Evolutionary conservation across 2,797 vertebrate species (phyloP).

Genomic region (Columba guinea): DNA sequence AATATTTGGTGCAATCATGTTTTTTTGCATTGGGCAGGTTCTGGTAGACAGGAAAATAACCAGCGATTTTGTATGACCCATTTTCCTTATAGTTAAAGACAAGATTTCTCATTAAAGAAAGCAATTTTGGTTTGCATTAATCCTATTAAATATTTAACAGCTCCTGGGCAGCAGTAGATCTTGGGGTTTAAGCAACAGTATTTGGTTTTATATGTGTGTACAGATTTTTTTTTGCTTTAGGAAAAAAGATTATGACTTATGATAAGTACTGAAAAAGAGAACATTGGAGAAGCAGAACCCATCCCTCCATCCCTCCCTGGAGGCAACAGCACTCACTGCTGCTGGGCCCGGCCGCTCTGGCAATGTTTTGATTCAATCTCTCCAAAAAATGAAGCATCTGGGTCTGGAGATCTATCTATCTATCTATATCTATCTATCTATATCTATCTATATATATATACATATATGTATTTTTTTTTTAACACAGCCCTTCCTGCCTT

Average conservation of each 20-base stretch:
- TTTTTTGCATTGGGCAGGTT: neutral
- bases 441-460: no score
- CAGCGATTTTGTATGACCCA: neutral
- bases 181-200: neutral
- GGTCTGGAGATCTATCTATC: neutral
- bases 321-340: neutral
- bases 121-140: neutral
- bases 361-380: neutral
- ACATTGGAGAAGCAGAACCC: neutral
- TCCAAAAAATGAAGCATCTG: neutral
- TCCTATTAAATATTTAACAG: neutral
- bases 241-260: neutral
- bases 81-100: neutral
- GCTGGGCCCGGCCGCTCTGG: fast-evolving
- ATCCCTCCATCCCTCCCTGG: fast-evolving
- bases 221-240: neutral
- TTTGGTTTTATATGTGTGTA: neutral
- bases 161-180: neutral
- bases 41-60: neutral
- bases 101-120: neutral
- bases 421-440: no score
- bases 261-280: neutral
- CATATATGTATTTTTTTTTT: neutral
- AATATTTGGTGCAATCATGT: neutral
- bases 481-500: neutral